phyloP scores from a whole-genome alignment of 2,113 vertebrate species.

The Uropsilus gracilis region DNA sequence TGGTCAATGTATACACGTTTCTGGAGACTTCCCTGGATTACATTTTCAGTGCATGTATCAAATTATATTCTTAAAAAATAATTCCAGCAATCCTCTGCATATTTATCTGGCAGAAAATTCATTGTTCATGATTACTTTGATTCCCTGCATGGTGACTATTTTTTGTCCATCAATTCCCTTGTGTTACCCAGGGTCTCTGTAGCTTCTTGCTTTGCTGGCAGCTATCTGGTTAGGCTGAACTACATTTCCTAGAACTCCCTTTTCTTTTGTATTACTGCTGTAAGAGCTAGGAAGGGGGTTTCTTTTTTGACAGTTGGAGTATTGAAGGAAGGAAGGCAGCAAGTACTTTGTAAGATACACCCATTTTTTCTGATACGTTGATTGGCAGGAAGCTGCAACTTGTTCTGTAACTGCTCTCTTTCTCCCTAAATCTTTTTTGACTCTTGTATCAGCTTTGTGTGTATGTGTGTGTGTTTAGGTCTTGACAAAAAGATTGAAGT shows the following conservation, averaged over 20 bases:
- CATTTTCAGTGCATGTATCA: neutral
- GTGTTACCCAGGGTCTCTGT: neutral
- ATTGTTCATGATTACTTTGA: neutral
- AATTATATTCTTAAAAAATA: neutral
- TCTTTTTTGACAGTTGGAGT: neutral
- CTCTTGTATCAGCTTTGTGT: neutral
- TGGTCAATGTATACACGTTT: neutral
- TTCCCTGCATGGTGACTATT: neutral
- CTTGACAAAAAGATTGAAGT: neutral
- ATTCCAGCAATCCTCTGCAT: neutral
- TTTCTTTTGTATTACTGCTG: neutral
- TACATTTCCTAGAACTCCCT: neutral
- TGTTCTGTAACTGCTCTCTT: neutral
- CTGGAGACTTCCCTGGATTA: neutral
- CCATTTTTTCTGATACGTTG: neutral
- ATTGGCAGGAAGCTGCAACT: neutral
- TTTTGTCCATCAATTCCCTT: neutral
- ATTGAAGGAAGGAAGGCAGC: neutral
- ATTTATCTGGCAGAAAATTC: neutral
- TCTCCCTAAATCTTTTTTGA: neutral
- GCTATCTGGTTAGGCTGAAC: neutral
- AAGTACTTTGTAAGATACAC: neutral
- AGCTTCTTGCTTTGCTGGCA: neutral
- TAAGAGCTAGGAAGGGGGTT: too few species aligned
- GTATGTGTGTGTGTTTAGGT: neutral